These are phyloP conservation scores for Aspidiotus destructor DNA, from an alignment of 2,888 invertebrate species.

Conservation along the genomic window DNA sequence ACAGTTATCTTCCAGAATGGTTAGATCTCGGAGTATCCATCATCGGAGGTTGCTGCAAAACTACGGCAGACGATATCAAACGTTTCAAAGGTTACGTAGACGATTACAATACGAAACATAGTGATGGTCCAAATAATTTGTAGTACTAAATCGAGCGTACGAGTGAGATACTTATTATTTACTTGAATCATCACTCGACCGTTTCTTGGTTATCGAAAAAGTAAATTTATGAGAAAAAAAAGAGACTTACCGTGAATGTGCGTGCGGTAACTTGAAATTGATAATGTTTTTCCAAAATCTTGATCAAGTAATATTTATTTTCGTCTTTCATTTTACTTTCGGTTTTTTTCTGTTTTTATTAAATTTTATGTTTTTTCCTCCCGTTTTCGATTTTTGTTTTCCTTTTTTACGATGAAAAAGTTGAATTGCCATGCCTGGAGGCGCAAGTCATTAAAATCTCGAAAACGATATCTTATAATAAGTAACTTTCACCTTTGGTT, in stretches of 20 bases:
- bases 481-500: background rate
- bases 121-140: background rate
- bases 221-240: background rate
- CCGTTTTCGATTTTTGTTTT: background rate
- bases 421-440: background rate
- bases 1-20: conserved; percentile 65
- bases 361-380: too few relatives aligned
- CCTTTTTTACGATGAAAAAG: background rate
- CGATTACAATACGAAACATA: conserved; percentile 5
- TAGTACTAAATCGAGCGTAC: conserved; percentile 1
- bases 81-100: conserved; percentile 38
- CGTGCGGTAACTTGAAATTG: background rate
- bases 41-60: conserved; percentile 87
- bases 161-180: conserved; percentile 4
- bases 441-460: background rate
- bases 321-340: too few relatives aligned
- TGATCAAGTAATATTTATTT: too few relatives aligned
- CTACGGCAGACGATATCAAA: conserved; percentile 68
- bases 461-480: background rate
- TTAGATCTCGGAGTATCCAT: conserved; percentile 67
- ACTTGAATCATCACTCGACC: background rate
- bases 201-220: background rate
- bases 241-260: background rate
- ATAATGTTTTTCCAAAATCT: too few relatives aligned
- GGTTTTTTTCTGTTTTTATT: too few relatives aligned